Base-by-base conservation (phyloP, 2,797 vertebrate species). In the Myotis vivesi region DNA sequence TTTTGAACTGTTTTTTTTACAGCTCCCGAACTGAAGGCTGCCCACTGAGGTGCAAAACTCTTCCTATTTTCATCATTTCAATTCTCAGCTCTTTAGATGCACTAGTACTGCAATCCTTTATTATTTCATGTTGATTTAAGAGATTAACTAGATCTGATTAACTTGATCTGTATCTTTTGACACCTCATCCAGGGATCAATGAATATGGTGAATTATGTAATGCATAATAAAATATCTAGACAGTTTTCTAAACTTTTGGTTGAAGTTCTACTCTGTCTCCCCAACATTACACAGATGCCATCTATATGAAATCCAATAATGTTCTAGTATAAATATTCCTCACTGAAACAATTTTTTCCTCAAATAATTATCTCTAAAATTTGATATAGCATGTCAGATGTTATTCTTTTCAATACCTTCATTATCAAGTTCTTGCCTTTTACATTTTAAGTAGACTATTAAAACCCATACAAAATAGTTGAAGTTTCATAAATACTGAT, bases 281-380 rank as follows among this genome's bases (percentile, higher is more conserved):
- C 15, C 82, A 97, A 53, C 19, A 86, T 87, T 41, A 92, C 16
- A 91, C 5, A 79, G 51, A 87, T 66, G 16, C 28, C 62, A 3
- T 71, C 59, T 33, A 85, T 30, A 92, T 16, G 92, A 94, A 92
- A 66, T 64, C 51, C 59, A 92, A 19, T 20, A 46, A 75, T 69
- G 22, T 87, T 91, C 68, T 75, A 92, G 76, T 68, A 19, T 89
- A 75, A 64, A 12, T 94, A 88, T 94, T 73, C 86, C 22, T 86
- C 59, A 95, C 20, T 91, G 33, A 97, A 94, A 87, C n/a, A 51
- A 80, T 46, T 76, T 62, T 86, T 86, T 80, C 28, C 57, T 92
- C 33, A 82, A 66, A 46, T 3, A 92, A 92, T 11, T 62, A 92
- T 92, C n/a, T 89, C 11, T 88, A 30, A 94, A 83, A 12, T 71